Percentiles rank a stretch among this genome's conserved stretches.
These are phyloP conservation scores for Diacarnus erythraeanus DNA, from an alignment of 37 sponge, comb jelly and placozoan genomes.

Conservation along the genomic window DNA sequence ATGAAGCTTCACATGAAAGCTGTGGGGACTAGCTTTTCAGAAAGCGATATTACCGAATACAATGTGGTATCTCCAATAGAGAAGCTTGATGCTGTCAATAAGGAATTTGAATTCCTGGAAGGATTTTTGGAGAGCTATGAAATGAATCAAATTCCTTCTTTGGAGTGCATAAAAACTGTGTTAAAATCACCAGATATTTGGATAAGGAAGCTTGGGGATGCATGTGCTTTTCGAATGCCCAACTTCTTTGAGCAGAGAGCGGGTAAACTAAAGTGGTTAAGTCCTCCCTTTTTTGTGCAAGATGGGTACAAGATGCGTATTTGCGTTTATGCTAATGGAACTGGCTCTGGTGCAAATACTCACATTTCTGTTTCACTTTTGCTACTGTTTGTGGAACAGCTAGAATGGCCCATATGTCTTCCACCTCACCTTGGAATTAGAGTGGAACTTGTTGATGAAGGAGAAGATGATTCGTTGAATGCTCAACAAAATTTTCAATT, in stretches of 20 bases:
- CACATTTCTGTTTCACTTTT: conserved; percentile 20
- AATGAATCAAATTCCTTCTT: background rate
- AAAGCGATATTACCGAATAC: background rate
- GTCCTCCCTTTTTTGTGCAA: conserved; percentile 17
- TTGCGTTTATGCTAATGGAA: conserved; percentile 14
- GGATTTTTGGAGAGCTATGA: background rate
- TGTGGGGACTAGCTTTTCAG: background rate
- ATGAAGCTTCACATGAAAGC: background rate
- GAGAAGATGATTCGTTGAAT: background rate
- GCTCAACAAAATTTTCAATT: background rate
- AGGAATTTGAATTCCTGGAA: conserved; percentile 4
- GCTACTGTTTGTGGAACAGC: conserved; percentile 8
- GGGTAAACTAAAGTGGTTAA: conserved; percentile 5
- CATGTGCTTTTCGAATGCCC: conserved; percentile 1
- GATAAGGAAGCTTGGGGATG: conserved; percentile 6
- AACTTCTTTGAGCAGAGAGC: background rate
- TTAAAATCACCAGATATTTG: conserved; percentile 11
- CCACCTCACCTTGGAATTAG: conserved; percentile 8
- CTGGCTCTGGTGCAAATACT: conserved; percentile 2
- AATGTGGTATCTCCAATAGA: background rate
- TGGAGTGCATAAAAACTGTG: conserved; percentile 13
- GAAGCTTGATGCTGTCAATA: conserved; percentile 7
- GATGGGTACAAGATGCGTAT: conserved; percentile 32
- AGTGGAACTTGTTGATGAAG: background rate
- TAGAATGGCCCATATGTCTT: conserved; percentile 17